Evolutionary conservation across 2,113 vertebrate species (phyloP).

Genomic region (Varanus komodoensis): DNA sequence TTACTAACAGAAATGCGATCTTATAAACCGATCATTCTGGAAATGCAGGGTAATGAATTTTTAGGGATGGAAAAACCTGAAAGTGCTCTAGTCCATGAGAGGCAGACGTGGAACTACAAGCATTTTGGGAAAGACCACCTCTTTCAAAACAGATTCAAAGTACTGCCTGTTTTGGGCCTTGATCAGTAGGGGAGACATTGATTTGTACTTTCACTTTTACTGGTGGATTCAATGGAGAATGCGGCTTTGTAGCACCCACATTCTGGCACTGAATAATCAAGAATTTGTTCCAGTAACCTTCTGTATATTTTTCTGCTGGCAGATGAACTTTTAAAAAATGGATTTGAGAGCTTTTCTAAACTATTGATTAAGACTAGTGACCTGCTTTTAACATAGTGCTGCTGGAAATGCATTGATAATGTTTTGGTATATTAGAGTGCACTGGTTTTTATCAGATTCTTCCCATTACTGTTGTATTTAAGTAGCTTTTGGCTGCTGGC

Average conservation of each 20-base stretch:
- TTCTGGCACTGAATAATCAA: background rate
- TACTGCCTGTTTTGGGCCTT: too few relatives aligned
- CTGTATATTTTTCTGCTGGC: background rate
- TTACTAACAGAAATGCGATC: background rate
- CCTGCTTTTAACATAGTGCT: background rate
- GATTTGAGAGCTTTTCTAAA: background rate
- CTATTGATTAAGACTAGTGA: background rate
- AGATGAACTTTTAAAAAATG: too few relatives aligned
- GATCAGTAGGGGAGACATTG: background rate
- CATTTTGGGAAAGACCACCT: background rate
- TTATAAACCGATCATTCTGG: background rate
- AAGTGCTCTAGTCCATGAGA: background rate
- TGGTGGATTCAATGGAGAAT: background rate
- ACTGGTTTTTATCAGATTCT: background rate
- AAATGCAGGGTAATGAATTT: background rate
- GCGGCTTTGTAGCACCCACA: background rate
- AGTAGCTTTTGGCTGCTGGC: background rate
- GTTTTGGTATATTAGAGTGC: background rate
- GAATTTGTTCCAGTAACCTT: background rate
- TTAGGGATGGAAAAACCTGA: background rate
- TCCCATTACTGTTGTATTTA: too few relatives aligned
- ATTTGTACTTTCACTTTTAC: background rate
- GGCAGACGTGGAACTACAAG: background rate
- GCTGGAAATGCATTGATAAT: background rate
- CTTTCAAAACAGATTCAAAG: background rate